A percentile compares a stretch with the other conserved stretches of the same genome.
phyloP scores from a whole-genome alignment of 35 echinoderm and acorn worm species.

The Holothuria glaberrima region DNA sequence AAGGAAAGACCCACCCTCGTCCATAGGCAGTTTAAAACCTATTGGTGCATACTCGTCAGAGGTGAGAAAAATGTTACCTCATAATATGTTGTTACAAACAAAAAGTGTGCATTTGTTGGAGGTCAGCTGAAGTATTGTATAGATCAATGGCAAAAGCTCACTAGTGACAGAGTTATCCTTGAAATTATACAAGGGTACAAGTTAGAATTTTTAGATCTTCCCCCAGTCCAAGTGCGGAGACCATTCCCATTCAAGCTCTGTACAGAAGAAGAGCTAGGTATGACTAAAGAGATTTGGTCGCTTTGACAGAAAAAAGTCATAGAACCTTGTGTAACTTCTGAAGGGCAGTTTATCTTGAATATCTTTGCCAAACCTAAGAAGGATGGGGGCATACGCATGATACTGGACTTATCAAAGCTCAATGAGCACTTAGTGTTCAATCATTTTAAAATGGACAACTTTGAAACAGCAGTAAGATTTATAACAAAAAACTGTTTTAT shows the following conservation, averaged over 20 bases:
- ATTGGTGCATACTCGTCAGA: not conserved
- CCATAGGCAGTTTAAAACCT: not conserved
- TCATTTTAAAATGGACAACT: slow-evolving; percentile 31
- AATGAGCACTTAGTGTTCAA: slow-evolving; percentile 69
- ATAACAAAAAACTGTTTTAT: slow-evolving; percentile 52
- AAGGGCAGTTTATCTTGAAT: slow-evolving; percentile 56
- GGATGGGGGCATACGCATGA: slow-evolving; percentile 69
- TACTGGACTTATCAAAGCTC: slow-evolving; percentile 68
- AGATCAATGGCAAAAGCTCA: slow-evolving; percentile 14
- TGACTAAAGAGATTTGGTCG: slow-evolving; percentile 43
- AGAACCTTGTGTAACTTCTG: slow-evolving; percentile 5
- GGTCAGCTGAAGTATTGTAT: slow-evolving; percentile 4
- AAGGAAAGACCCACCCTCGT: not conserved
- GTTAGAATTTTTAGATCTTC: slow-evolving; percentile 57
- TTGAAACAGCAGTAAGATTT: slow-evolving; percentile 24
- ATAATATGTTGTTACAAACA: not conserved
- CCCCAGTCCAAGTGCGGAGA: slow-evolving; percentile 35
- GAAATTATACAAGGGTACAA: slow-evolving; percentile 48
- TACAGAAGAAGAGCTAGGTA: not conserved
- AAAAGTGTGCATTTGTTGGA: slow-evolving; percentile 30
- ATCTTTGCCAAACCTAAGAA: slow-evolving; percentile 70
- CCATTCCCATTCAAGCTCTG: slow-evolving; percentile 54
- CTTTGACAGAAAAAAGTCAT: slow-evolving; percentile 59
- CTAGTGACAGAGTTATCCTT: slow-evolving; percentile 23
- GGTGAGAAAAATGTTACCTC: not conserved